These are phyloP conservation scores for Aquatica leii DNA, from an alignment of 2,888 invertebrate species.

Conservation along the genomic window DNA sequence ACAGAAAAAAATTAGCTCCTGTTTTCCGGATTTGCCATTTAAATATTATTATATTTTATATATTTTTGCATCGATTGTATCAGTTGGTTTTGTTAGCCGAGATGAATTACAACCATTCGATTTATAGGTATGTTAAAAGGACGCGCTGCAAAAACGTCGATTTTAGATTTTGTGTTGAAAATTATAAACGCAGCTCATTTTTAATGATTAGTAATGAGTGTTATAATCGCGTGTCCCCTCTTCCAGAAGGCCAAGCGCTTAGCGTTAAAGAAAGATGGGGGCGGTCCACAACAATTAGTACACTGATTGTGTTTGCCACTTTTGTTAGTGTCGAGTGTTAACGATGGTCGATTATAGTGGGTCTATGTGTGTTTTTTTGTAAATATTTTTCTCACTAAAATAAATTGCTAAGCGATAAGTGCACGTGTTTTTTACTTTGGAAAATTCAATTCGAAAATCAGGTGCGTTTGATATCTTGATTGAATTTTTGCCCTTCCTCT, in stretches of 20 bases:
- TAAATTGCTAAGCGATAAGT: slow-evolving; percentile 15
- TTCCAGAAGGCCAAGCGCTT: slow-evolving; percentile 36
- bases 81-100: not conserved
- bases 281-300: slow-evolving; percentile 38
- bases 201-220: too few species aligned
- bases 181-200: too few species aligned
- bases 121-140: too few species aligned
- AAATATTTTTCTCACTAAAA: not conserved
- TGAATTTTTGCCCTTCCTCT: slow-evolving; percentile 6
- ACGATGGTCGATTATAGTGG: slow-evolving; percentile 31
- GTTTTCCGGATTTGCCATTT: slow-evolving; percentile 12
- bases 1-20: slow-evolving; percentile 9
- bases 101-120: too few species aligned
- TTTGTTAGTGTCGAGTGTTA: slow-evolving; percentile 22
- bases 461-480: slow-evolving; percentile 15
- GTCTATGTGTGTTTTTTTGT: slow-evolving; percentile 13
- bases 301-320: slow-evolving; percentile 31
- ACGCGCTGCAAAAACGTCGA: too few species aligned
- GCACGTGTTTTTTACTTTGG: slow-evolving; percentile 13
- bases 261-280: slow-evolving; percentile 40
- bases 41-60: slow-evolving; percentile 1
- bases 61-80: slow-evolving; percentile 7
- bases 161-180: too few species aligned
- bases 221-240: slow-evolving; percentile 20
- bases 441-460: slow-evolving; percentile 2